A percentile compares a stretch with the other conserved stretches of the same genome.
Conservation (phyloP, 1,140 invertebrate genomes). For the Pseudoatta argentina region DNA sequence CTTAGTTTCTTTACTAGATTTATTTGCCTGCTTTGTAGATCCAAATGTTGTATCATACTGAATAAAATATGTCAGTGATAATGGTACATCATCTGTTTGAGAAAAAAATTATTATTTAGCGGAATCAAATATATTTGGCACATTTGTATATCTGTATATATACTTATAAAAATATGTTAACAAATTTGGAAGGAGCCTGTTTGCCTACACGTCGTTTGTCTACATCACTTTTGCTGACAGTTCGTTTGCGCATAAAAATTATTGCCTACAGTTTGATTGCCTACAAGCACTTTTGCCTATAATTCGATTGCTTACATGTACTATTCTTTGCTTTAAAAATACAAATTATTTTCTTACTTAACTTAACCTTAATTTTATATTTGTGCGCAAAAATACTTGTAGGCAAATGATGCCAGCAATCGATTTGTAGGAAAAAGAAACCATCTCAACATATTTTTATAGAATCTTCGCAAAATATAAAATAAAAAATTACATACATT, state of each 20-base stretch:
- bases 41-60: constrained; percentile 78
- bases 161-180: constrained; percentile 8
- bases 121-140: background rate
- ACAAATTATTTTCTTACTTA: no score
- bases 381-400: no score
- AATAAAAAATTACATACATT: constrained; percentile 72
- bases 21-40: constrained; percentile 65
- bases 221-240: no score
- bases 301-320: no score
- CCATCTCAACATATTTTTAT: background rate
- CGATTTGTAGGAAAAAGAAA: no score
- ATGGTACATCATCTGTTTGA: constrained; percentile 72
- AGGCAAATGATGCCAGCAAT: no score
- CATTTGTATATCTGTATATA: background rate
- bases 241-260: no score
- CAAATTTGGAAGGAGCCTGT: background rate
- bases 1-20: constrained; percentile 74
- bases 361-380: no score
- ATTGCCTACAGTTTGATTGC: no score
- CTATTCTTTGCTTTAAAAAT: no score
- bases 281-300: no score
- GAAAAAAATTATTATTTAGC: constrained; percentile 13
- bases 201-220: no score
- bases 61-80: constrained; percentile 80
- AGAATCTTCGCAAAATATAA: constrained; percentile 13